These are phyloP conservation scores for Gavialis gangeticus DNA, from an alignment of 2,113 vertebrate species.

Conservation along the genomic window DNA sequence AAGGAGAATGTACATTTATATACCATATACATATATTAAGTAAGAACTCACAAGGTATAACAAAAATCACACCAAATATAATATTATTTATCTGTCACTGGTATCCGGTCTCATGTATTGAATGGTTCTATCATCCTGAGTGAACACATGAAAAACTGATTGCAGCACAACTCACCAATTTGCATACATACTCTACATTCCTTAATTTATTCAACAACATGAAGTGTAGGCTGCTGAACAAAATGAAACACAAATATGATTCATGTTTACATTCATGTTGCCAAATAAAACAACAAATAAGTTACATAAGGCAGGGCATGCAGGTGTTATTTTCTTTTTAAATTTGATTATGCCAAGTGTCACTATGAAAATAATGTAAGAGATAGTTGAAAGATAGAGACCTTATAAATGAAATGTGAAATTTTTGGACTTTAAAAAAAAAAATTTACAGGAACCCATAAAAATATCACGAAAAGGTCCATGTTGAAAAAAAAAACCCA, in stretches of 20 bases:
- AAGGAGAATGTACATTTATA: background rate
- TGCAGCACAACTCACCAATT: background rate
- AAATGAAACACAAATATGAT: background rate
- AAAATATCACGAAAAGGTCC: background rate
- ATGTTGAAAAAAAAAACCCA: background rate
- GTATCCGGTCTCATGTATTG: no score
- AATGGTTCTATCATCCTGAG: background rate
- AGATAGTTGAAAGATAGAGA: background rate
- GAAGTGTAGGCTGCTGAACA: background rate
- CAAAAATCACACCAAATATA: background rate
- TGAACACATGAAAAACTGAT: conserved; percentile 1
- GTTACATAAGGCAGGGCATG: background rate
- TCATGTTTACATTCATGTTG: background rate
- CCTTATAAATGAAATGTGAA: background rate
- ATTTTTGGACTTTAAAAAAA: background rate
- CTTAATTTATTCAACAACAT: background rate
- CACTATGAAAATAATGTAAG: background rate
- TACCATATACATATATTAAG: background rate
- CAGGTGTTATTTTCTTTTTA: background rate
- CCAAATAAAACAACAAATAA: background rate
- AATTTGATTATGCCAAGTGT: background rate
- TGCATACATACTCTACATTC: no score
- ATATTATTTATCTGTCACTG: background rate
- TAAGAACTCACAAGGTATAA: background rate
- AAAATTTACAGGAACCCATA: background rate